A percentile compares a stretch with the other conserved stretches of the same genome.
Conservation (phyloP, 2,113 vertebrate genomes). For the Sisor rabdophorus region DNA sequence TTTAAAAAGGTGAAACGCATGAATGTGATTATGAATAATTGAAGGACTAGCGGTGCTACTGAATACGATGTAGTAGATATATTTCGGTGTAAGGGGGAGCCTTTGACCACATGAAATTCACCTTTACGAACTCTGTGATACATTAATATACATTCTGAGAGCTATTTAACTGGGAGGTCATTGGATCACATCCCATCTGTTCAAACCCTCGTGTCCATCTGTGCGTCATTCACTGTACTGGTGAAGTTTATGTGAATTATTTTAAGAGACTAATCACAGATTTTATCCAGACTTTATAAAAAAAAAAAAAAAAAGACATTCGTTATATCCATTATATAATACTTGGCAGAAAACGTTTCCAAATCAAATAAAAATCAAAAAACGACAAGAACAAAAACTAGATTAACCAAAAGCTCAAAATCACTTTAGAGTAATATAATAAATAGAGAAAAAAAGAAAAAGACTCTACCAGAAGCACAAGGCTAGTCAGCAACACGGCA, state of each 20-base stretch:
- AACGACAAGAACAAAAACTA: neutral
- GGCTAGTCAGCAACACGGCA: conserved; percentile 59
- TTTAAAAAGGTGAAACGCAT: conserved; percentile 17
- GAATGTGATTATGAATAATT: conserved; percentile 4
- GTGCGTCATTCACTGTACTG: conserved; percentile 4
- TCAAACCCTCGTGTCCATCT: conserved; percentile 60
- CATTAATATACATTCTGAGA: conserved; percentile 60
- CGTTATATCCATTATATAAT: neutral
- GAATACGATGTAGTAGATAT: conserved; percentile 53
- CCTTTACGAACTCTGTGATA: conserved; percentile 55
- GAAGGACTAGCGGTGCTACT: conserved; percentile 25
- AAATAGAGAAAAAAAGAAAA: conserved; percentile 21
- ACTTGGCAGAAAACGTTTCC: conserved; percentile 14
- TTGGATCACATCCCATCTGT: conserved; percentile 67
- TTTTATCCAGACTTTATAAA: neutral
- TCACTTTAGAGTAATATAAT: neutral
- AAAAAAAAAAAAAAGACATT: conserved; percentile 24
- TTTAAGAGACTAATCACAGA: neutral
- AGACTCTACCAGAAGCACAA: conserved; percentile 67
- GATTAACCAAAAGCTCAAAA: neutral
- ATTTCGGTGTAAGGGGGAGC: conserved; percentile 58
- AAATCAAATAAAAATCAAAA: neutral
- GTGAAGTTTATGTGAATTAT: neutral
- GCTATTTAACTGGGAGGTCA: conserved; percentile 62
- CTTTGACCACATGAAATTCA: conserved; percentile 54